phyloP scores from a whole-genome alignment of 2,797 vertebrate species.

The Acanthornis magna region DNA sequence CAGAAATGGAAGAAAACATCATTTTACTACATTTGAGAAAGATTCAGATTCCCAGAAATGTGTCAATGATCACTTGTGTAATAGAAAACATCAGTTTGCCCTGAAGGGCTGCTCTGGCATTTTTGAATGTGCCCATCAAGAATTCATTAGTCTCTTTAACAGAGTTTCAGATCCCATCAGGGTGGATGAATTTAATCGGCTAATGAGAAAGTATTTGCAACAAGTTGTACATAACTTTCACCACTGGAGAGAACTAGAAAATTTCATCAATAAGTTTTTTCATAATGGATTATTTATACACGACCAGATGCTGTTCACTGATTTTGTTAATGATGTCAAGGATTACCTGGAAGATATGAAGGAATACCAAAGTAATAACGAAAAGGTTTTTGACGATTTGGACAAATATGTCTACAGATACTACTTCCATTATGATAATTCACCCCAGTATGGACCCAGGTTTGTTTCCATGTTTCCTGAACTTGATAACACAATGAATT shows the following conservation, averaged over 20 bases:
- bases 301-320: conserved; percentile 93
- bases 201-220: conserved; percentile 88
- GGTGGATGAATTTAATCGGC: conserved; percentile 87
- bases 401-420: conserved; percentile 90
- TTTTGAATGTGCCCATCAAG: conserved; percentile 88
- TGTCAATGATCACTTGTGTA: conserved; percentile 15
- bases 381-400: conserved; percentile 84
- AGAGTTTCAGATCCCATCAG: conserved; percentile 84
- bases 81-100: conserved; percentile 37
- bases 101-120: conserved; percentile 82
- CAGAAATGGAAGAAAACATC: conserved; percentile 35
- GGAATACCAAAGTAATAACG: conserved; percentile 80
- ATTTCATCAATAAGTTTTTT: conserved; percentile 89
- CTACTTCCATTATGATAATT: conserved; percentile 86
- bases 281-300: conserved; percentile 91
- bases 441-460: conserved; percentile 83
- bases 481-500: conserved; percentile 35
- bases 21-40: conserved; percentile 33
- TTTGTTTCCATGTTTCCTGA: conserved; percentile 75
- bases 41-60: conserved; percentile 37
- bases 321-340: conserved; percentile 91
- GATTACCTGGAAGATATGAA: conserved; percentile 88
- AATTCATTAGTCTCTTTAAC: conserved; percentile 87
- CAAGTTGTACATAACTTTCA: conserved; percentile 88
- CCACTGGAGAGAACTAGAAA: conserved; percentile 92